Evolutionary conservation across 2,888 invertebrate genomes (phyloP), one percentile per base, ranked within the genome.

Genomic region (Colostygia pectinataria): DNA sequence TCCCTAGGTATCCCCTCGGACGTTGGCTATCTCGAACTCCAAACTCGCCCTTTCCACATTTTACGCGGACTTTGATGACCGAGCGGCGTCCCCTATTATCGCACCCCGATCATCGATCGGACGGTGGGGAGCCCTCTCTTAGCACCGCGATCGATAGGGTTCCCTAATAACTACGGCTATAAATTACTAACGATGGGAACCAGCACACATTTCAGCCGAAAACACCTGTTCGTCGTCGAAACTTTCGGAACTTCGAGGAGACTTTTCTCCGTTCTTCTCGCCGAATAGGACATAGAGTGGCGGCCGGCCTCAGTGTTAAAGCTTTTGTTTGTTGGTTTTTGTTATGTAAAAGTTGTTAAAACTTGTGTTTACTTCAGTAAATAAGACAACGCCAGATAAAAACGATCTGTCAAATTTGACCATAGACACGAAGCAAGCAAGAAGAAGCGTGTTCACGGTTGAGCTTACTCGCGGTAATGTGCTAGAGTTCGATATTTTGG

Each of bases 141-240:
- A 69, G 71, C 66, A 56, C 59, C 51, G 63, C 71, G 80, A 85
- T 85, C 87, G 80, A 87, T 86, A 89, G 90, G 87, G 90, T 80
- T 73, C 68, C 83, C 64, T 85, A 78, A 80, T 84, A 86, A 86
- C 83, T 83, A 87, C 86, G 74, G 77, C 81, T 84, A 80, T 76
- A 80, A 84, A 77, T 85, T 84, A 86, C 83, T 87, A 82, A 83
- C 79, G 78, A 77, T 87, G 88, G 85, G 89, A 90, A 90, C 86
- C 77, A 74, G 78, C 83, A 87, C 87, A 85, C 91, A 89, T 91
- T 92, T 92, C 92, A 91, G 93, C 93, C 92, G 91, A 92, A 93
- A 94, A 94, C 94, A 94, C 94, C 94, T 94, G 94, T 94, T 94
- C 92, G 86, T 90, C 90, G 67, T 65, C 84, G 85, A 86, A 91